Evolutionary conservation across 2,113 vertebrate species (phyloP), one percentile per base, ranked within the genome.

Genomic region (Octodon degus): DNA sequence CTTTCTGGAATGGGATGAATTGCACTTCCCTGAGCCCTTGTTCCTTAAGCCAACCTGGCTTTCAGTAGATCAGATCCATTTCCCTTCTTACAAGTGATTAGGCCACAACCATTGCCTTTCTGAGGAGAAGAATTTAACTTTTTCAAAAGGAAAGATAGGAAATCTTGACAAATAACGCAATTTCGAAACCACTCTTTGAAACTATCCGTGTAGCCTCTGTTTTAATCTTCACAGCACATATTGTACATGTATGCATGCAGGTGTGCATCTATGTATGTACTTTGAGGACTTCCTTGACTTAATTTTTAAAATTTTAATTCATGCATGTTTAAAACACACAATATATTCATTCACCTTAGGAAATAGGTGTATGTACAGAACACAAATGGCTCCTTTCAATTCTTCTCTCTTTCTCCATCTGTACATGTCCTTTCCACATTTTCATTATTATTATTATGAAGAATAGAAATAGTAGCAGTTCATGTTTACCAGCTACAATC

Each of bases 111-210:
- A 40, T 8, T 80, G 2, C 24, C 24, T 67, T 79, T 47, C 32
- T 13, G 17, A 17, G 7, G 50, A 90, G 74, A 22, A 30, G 7
- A 80, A 7, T 30, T 63, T 91, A 19, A 58, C 1, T 9, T 83
- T 24, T 17, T 0, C 12, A 55, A 12, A 5, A 3, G 14, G 53
- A 16, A 3, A 55, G n/a, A n/a, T 68, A 7, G 11, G 58, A 74
- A 58, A 30, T 60, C 19, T 17, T 55, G 40, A 40, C n/a, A 82
- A 19, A 20, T 27, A 16, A 27, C 55, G 2, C 5, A 8, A 68
- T 14, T 68, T 68, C 2, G 25, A 81, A 81, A 3, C 16, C 2
- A 24, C 0, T 83, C 20, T 34, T 58, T 24, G 72, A 60, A 72
- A 62, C 19, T 43, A 60, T 34, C 47, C 72, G n/a, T 1, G 11